Base-by-base conservation (phyloP, 2,888 invertebrate genomes). In the Tinea trinotella region DNA sequence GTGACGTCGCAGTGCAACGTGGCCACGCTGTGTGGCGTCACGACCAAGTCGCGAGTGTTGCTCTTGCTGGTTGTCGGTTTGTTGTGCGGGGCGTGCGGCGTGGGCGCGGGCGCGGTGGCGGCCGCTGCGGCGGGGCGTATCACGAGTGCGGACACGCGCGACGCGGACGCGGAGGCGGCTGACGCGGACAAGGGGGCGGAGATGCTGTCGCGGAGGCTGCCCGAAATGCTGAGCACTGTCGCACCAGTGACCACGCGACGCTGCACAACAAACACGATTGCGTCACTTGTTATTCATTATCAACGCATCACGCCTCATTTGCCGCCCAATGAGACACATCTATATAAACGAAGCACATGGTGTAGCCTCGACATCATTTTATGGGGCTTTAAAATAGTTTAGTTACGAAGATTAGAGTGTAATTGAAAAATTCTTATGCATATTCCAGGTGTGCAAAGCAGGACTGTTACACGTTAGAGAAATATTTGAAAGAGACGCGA, bases 141-240 rank as follows among this genome's bases (percentile, higher is more conserved):
- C 9, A 85, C 82, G 64, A 83, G 81, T 13, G 82, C 76, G 63
- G 82, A 83, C 9, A 83, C 71, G 0, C 80, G 66, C 0, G 79
- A 74, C 1, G 82, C 7, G 46, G 49, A 15, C 78, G 78, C 3
- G 77, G 70, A 19, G 73, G 72, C 78, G 7, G 53, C 49, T 15
- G 80, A 77, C 3, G 78, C 69, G 20, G 74, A 72, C 0, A 78
- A 19, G 78, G 1, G 84, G 78, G 10, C 82, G 79, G 0, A 80
- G 79, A 85, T 84, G 0, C 79, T 80, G 59, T 84, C 84, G 0
- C 83, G 74, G 0, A 85, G 76, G 0, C 81, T 82, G 6, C 83
- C 83, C 55, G 80, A 77, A 59, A 85, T 84, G 66, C 84, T 84
- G 12, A 85, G 71, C 56, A 84, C 82, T 0, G 85, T 85, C 62